Conservation (phyloP, 1,140 invertebrate genomes). For the Lysiphlebus fabarum region DNA sequence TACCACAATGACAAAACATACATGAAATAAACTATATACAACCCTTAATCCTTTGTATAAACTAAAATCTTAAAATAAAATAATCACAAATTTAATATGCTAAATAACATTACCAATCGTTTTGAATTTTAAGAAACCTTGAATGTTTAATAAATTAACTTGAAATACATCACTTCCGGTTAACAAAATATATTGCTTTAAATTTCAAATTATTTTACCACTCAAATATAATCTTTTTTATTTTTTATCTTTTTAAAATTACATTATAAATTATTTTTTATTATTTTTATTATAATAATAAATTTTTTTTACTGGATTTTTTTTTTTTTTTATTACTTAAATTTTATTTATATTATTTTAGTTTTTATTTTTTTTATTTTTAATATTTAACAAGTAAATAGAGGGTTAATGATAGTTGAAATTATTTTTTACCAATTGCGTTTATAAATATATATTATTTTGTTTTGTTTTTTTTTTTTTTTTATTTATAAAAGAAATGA, state of each 20-base stretch:
- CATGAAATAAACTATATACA: neutral
- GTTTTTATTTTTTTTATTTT: too few species aligned
- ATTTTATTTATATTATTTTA: too few species aligned
- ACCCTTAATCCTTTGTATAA: constrained; percentile 1
- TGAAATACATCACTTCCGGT: constrained; percentile 48
- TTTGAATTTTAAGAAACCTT: neutral
- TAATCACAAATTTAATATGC: neutral
- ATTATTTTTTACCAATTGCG: constrained; percentile 19
- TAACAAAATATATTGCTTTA: constrained; percentile 43
- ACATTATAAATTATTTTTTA: too few species aligned
- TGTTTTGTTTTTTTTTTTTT: neutral
- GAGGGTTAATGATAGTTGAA: constrained; percentile 22
- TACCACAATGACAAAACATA: neutral
- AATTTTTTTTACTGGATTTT: too few species aligned
- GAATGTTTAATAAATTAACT: constrained; percentile 41
- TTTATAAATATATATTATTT: constrained; percentile 6
- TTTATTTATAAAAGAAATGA: constrained; percentile 1
- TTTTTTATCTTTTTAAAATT: neutral
- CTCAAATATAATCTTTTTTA: constrained; percentile 25
- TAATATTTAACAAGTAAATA: too few species aligned
- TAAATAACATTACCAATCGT: too few species aligned
- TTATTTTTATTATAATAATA: too few species aligned
- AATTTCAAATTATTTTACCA: constrained; percentile 27
- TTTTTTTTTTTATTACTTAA: too few species aligned
- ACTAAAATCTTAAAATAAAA: constrained; percentile 2